phyloP scores from a whole-genome alignment of 1,140 invertebrate genomes.

The Penaeus vannamei region DNA sequence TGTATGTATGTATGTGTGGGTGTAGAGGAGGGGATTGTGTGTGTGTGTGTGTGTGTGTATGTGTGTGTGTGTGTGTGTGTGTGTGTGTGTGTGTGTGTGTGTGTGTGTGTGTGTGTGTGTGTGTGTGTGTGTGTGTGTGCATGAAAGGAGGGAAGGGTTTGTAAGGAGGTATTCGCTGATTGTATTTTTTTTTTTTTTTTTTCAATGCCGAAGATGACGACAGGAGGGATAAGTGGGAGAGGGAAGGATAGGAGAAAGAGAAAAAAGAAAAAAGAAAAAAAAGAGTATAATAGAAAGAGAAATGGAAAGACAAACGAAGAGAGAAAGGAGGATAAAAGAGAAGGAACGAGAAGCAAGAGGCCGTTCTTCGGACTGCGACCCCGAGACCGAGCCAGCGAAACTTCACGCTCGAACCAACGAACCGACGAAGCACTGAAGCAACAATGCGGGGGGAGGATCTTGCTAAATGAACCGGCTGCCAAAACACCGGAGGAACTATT shows the following conservation, averaged over 20 bases:
- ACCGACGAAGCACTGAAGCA: too few relatives aligned
- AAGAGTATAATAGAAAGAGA: too few relatives aligned
- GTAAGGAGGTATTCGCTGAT: too few relatives aligned
- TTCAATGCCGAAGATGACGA: not conserved
- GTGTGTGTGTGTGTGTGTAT: not conserved
- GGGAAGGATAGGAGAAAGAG: too few relatives aligned
- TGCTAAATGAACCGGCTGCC: too few relatives aligned
- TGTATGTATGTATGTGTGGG: not conserved
- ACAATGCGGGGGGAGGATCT: too few relatives aligned
- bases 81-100: slow-evolving; percentile 37
- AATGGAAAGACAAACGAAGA: not conserved
- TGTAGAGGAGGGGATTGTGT: not conserved
- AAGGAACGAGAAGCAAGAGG: not conserved
- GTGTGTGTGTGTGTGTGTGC: not conserved
- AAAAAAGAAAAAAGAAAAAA: not conserved
- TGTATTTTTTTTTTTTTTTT: too few relatives aligned
- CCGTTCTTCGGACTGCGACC: not conserved
- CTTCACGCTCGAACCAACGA: too few relatives aligned
- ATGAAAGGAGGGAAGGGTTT: not conserved
- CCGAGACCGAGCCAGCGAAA: not conserved
- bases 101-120: slow-evolving; percentile 21
- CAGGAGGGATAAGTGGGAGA: not conserved
- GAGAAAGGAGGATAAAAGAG: not conserved
- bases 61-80: slow-evolving; percentile 5
- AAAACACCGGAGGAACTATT: too few relatives aligned